These are phyloP conservation scores for Anodontia alba DNA, from an alignment of 2,888 invertebrate genomes.

Conservation along the genomic window DNA sequence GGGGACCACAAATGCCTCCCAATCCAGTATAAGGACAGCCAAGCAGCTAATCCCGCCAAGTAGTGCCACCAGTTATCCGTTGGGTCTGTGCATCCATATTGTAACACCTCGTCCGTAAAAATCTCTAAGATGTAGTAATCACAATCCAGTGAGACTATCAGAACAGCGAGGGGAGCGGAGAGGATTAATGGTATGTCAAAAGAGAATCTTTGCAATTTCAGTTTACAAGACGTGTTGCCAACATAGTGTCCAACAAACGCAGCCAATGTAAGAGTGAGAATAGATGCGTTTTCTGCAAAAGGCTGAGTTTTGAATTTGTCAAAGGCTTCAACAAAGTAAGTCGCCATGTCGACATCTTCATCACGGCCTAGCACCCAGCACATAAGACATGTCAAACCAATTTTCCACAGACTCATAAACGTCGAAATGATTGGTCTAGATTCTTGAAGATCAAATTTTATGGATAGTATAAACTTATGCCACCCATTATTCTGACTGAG, in stretches of 20 bases:
- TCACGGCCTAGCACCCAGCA: slow-evolving; percentile 25
- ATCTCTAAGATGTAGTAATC: slow-evolving; percentile 10
- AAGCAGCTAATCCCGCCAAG: slow-evolving; percentile 63
- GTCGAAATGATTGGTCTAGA: slow-evolving; percentile 53
- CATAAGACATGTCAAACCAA: slow-evolving; percentile 44
- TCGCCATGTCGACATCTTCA: slow-evolving; percentile 5
- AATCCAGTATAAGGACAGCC: slow-evolving; percentile 79
- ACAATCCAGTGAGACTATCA: slow-evolving; percentile 51
- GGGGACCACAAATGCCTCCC: slow-evolving; percentile 81
- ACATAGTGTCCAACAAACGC: slow-evolving; percentile 82
- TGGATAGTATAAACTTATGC: slow-evolving; percentile 43
- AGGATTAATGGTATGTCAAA: slow-evolving; percentile 84
- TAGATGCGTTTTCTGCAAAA: slow-evolving; percentile 43
- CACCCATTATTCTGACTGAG: slow-evolving; percentile 31
- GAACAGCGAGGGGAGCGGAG: slow-evolving; percentile 81
- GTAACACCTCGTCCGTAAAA: slow-evolving; percentile 42
- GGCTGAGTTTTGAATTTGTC: slow-evolving; percentile 18
- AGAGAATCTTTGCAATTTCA: slow-evolving; percentile 85
- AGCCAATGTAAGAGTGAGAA: slow-evolving; percentile 55
- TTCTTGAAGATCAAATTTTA: slow-evolving; percentile 67
- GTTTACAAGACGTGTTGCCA: slow-evolving; percentile 86
- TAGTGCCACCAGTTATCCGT: slow-evolving; percentile 39
- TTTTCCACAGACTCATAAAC: slow-evolving; percentile 59
- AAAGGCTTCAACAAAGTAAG: slow-evolving; percentile 23
- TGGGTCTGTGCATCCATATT: slow-evolving; percentile 20